Evolutionary conservation across 2,888 invertebrate species (phyloP).

Genomic region (Halictus quadricinctus): DNA sequence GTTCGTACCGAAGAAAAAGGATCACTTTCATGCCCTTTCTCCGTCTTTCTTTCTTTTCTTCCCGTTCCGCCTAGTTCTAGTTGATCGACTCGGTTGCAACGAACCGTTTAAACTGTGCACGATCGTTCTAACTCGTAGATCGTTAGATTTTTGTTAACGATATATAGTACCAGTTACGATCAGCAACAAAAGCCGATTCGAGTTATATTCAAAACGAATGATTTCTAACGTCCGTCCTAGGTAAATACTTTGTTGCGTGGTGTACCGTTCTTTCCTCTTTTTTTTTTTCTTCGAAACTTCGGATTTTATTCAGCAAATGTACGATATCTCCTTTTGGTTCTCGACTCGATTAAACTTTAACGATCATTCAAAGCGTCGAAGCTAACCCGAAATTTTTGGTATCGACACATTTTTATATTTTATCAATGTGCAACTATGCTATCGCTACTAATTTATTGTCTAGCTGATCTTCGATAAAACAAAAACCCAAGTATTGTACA

Average conservation of each 20-base stretch:
- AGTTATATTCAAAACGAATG: not conserved
- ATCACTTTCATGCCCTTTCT: not conserved
- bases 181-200: not conserved
- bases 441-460: conserved; percentile 12
- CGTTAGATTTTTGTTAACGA: not conserved
- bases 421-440: not conserved
- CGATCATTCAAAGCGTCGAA: not conserved
- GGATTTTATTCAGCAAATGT: not conserved
- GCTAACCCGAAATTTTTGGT: not conserved
- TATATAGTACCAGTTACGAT: not conserved
- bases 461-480: not conserved
- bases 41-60: not conserved
- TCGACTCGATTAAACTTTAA: not conserved
- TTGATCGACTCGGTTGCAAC: not conserved
- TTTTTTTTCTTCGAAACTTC: not conserved
- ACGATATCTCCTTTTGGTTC: not conserved
- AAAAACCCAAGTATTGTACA: conserved; percentile 7
- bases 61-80: not conserved
- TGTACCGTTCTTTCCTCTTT: too few species aligned
- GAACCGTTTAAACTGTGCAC: not conserved
- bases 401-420: conserved; percentile 6
- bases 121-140: conserved; percentile 3
- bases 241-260: not conserved
- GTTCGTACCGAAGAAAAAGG: not conserved
- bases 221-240: not conserved